A percentile compares a stretch with the other conserved stretches of the same genome.
Conservation (phyloP, 2,113 vertebrate species). For the Gadus macrocephalus region DNA sequence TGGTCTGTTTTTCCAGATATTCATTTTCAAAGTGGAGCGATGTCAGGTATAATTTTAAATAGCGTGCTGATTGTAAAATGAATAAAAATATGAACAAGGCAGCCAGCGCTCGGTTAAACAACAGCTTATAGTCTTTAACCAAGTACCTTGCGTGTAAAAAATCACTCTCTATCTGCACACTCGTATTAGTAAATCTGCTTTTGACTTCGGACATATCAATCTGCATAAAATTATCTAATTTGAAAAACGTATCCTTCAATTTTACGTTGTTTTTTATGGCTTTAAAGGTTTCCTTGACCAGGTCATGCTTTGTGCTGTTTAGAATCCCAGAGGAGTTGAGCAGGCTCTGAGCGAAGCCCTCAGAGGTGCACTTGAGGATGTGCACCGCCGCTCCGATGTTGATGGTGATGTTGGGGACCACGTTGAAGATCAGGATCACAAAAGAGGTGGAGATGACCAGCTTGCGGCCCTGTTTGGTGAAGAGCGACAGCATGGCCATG, state of each 20-base stretch:
- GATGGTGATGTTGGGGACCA: conserved; percentile 78
- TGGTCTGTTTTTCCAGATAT: conserved; percentile 60
- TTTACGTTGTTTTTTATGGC: not conserved
- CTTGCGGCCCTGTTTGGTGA: conserved; percentile 81
- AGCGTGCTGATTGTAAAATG: conserved; percentile 72
- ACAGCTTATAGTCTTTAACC: conserved; percentile 52
- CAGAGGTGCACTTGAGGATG: conserved; percentile 79
- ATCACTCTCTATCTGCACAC: conserved; percentile 72
- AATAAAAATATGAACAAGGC: conserved; percentile 73
- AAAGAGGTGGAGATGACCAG: conserved; percentile 79
- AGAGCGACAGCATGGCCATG: conserved; percentile 78
- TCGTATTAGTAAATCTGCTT: conserved; percentile 56
- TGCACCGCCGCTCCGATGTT: conserved; percentile 74
- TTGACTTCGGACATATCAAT: conserved; percentile 70
- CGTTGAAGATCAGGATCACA: conserved; percentile 74
- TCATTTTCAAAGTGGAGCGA: conserved; percentile 81
- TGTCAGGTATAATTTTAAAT: conserved; percentile 82
- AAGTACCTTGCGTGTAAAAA: conserved; percentile 68
- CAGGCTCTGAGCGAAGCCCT: conserved; percentile 78
- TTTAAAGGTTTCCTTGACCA: conserved; percentile 56
- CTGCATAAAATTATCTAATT: conserved; percentile 63
- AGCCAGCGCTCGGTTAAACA: conserved; percentile 72
- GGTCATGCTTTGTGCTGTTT: conserved; percentile 62
- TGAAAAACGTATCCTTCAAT: conserved; percentile 31
- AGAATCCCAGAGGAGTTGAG: conserved; percentile 78